Conservation (phyloP, 1,140 invertebrate genomes). For the Anthonomus grandis region DNA sequence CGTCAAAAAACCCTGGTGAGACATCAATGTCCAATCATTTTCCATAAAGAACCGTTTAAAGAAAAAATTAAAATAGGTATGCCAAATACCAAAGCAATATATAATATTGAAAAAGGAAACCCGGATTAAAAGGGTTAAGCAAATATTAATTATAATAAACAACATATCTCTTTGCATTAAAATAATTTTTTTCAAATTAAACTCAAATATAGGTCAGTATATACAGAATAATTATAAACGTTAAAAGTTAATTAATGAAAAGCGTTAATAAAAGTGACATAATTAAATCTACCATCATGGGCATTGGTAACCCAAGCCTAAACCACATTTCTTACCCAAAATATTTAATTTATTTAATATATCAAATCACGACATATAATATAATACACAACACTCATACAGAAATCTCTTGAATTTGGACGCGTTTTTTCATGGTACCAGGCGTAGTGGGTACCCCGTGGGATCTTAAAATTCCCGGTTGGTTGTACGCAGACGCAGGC, state of each 20-base stretch:
- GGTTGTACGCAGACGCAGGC: constrained; percentile 48
- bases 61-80: no score
- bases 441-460: constrained; percentile 53
- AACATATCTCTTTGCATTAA: no score
- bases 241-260: background rate
- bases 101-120: no score
- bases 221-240: background rate
- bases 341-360: background rate
- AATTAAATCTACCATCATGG: background rate
- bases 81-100: no score
- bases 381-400: constrained; percentile 57
- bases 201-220: background rate
- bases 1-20: no score
- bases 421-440: constrained; percentile 75
- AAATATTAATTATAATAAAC: no score
- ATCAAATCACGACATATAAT: no score
- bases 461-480: constrained; percentile 61
- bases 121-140: no score
- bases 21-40: no score
- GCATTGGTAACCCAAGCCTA: background rate
- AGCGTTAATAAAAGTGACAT: background rate
- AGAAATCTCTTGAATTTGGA: constrained; percentile 84
- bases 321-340: background rate
- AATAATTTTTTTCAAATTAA: no score
- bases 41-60: no score